Percentiles rank a stretch among this genome's conserved stretches.
Conservation (phyloP, 2,888 invertebrate species). For the Ormyrus labotus region DNA sequence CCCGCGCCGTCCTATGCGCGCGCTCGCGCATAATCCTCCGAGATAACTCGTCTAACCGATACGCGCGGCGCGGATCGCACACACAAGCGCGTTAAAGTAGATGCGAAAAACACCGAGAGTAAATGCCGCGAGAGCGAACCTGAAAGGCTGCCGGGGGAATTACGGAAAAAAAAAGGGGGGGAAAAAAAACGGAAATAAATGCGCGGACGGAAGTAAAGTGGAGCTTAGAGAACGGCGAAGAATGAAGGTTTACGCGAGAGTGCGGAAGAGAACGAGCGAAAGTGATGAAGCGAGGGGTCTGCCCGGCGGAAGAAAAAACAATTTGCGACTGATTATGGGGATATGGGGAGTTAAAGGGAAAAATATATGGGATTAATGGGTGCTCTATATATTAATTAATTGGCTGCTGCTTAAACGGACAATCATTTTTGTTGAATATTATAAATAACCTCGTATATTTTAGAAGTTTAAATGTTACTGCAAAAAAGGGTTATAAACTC, state of each 20-base stretch:
- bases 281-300: conserved; percentile 23
- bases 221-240: not conserved
- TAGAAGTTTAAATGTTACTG: too few species aligned
- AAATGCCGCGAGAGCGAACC: not conserved
- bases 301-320: not conserved
- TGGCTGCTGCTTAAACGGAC: too few species aligned
- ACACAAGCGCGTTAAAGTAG: not conserved
- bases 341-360: not conserved
- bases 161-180: not conserved
- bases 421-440: too few species aligned
- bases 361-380: not conserved
- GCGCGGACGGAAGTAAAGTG: conserved; percentile 26
- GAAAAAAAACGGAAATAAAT: conserved; percentile 33
- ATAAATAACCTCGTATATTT: too few species aligned
- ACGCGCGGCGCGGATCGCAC: not conserved
- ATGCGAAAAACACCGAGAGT: not conserved
- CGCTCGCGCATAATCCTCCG: not conserved
- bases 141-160: not conserved
- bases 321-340: not conserved
- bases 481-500: too few species aligned
- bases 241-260: not conserved
- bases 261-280: conserved; percentile 20
- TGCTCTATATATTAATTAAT: too few species aligned
- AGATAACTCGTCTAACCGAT: conserved; percentile 29
- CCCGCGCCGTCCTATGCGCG: not conserved